Conservation (phyloP, 1,140 invertebrate species). For the Venturia canescens region DNA sequence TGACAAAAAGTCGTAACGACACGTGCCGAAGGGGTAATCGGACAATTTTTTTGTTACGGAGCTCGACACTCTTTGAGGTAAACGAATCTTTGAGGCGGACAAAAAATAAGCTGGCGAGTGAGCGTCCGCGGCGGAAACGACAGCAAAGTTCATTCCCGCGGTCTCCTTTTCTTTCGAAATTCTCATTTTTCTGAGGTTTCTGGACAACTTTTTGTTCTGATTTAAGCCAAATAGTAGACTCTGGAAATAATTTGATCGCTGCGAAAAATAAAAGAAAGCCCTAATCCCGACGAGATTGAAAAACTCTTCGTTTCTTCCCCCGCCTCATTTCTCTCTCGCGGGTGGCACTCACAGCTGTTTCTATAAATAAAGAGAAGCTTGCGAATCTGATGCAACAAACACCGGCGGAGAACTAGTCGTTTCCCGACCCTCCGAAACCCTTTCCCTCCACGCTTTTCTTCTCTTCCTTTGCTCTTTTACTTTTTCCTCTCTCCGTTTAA, state of each 20-base stretch:
- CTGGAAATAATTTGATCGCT: neutral
- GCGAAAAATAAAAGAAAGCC: neutral
- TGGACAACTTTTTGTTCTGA: no score
- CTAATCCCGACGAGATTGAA: neutral
- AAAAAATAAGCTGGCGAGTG: no score
- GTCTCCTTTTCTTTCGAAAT: no score
- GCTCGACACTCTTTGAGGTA: no score
- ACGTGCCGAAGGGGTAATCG: no score
- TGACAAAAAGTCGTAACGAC: no score
- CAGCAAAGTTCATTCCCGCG: no score
- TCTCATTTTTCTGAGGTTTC: no score
- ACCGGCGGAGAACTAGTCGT: neutral
- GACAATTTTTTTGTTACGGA: no score
- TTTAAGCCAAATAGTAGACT: no score
- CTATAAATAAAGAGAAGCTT: conserved; percentile 58
- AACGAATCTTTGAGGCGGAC: no score
- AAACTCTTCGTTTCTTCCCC: neutral
- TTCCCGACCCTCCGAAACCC: neutral
- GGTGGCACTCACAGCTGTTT: conserved; percentile 53
- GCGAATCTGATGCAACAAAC: conserved; percentile 72
- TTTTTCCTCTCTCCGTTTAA: neutral
- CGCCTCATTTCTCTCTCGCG: conserved; percentile 19
- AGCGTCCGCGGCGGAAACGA: no score
- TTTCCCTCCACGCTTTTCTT: neutral
- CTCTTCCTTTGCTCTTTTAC: neutral